Evolutionary conservation across 2,113 vertebrate species (phyloP).

Genomic region (Halichoeres trimaculatus): DNA sequence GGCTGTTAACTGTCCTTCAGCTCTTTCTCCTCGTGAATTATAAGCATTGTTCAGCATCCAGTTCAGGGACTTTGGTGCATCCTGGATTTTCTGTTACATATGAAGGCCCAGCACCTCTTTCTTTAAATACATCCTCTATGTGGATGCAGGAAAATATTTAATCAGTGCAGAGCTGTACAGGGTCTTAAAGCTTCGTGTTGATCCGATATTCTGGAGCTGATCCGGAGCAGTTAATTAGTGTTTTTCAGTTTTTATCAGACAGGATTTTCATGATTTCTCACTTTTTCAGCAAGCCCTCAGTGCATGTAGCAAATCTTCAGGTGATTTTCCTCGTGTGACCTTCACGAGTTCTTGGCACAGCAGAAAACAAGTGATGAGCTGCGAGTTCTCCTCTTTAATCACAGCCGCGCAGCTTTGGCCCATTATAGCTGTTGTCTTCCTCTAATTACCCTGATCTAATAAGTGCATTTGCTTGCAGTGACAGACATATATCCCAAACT

Average conservation of each 20-base stretch:
- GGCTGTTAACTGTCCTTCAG: slow-evolving; percentile 1
- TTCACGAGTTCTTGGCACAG: slow-evolving; percentile 31
- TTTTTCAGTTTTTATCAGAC: slow-evolving; percentile 23
- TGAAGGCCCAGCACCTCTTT: background rate
- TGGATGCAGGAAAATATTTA: background rate
- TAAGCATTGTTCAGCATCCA: background rate
- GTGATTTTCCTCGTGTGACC: slow-evolving; percentile 28
- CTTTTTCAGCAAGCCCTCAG: background rate
- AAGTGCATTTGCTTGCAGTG: slow-evolving; percentile 70
- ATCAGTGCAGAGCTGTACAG: background rate
- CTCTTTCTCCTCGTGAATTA: slow-evolving; percentile 3
- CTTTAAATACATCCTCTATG: background rate
- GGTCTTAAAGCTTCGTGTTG: background rate
- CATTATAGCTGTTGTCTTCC: slow-evolving; percentile 63
- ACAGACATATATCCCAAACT: slow-evolving; percentile 73
- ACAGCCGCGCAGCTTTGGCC: slow-evolving; percentile 44
- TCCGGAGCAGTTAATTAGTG: slow-evolving; percentile 32
- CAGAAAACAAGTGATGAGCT: slow-evolving; percentile 30
- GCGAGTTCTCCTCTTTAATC: slow-evolving; percentile 58
- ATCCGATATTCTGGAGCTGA: slow-evolving; percentile 4
- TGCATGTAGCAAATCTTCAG: background rate
- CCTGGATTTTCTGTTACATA: no score
- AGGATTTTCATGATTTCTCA: background rate
- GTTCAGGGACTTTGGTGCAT: no score
- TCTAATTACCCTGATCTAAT: slow-evolving; percentile 79